phyloP scores from a whole-genome alignment of 2,888 invertebrate genomes.

The Ptychoptera contaminata region DNA sequence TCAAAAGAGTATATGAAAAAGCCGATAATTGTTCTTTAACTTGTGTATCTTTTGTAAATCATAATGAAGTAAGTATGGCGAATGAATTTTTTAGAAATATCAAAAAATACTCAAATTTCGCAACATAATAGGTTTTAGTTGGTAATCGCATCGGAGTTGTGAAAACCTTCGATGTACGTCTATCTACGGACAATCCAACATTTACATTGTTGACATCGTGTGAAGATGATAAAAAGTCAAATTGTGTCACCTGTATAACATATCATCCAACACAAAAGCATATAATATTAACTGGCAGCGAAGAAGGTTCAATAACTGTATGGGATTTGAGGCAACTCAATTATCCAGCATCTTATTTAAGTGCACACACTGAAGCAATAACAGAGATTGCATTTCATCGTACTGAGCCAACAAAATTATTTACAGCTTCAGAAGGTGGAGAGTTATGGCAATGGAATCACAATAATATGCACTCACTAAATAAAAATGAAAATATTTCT shows the following conservation, averaged over 20 bases:
- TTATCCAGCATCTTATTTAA: conserved; percentile 66
- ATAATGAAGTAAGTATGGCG: conserved; percentile 32
- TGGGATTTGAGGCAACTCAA: conserved; percentile 81
- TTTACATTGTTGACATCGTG: conserved; percentile 60
- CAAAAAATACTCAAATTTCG: background rate
- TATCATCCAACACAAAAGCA: conserved; percentile 81
- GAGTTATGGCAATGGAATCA: conserved; percentile 86
- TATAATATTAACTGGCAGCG: conserved; percentile 67
- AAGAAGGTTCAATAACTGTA: conserved; percentile 71
- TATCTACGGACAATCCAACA: conserved; percentile 42
- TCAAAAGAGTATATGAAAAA: conserved; percentile 36
- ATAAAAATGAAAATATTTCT: conserved; percentile 5
- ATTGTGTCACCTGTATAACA: conserved; percentile 56
- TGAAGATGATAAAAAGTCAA: conserved; percentile 38
- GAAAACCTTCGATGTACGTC: conserved; percentile 75
- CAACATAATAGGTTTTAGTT: conserved; percentile 45
- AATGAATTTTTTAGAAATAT: background rate
- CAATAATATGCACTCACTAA: conserved; percentile 27
- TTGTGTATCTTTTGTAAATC: conserved; percentile 58
- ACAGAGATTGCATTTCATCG: conserved; percentile 82
- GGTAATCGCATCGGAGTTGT: conserved; percentile 80
- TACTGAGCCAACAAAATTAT: conserved; percentile 66
- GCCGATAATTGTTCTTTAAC: conserved; percentile 72
- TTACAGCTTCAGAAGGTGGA: conserved; percentile 65
- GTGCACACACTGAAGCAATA: conserved; percentile 58